phyloP scores from a whole-genome alignment of 2,797 vertebrate genomes.

The Leontocebus nigricollis region DNA sequence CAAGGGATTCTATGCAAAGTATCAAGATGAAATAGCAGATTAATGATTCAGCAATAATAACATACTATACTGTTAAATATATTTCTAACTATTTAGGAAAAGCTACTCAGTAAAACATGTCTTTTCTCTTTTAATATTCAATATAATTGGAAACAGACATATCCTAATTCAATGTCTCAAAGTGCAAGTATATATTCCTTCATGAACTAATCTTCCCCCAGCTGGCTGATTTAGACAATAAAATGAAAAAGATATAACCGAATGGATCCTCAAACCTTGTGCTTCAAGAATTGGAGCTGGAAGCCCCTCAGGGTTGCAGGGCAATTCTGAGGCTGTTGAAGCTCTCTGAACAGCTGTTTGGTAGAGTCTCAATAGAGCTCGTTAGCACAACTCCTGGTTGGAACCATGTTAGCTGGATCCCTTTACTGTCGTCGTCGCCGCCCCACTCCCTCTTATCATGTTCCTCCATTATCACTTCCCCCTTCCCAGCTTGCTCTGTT shows the following conservation, averaged over 20 bases:
- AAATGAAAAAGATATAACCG: neutral
- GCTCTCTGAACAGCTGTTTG: neutral
- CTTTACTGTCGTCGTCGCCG: neutral
- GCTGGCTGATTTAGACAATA: constrained; percentile 11
- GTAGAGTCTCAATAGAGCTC: neutral
- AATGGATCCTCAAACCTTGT: neutral
- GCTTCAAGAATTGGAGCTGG: neutral
- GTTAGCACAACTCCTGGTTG: neutral
- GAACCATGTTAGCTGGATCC: neutral
- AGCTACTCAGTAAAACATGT: neutral
- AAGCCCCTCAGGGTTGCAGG: neutral
- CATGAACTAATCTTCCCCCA: neutral
- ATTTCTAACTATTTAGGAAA: constrained; percentile 10
- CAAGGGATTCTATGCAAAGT: constrained; percentile 24
- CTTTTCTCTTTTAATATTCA: neutral
- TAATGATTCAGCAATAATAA: neutral
- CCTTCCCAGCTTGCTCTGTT: neutral
- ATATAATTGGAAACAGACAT: neutral
- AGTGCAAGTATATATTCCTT: neutral
- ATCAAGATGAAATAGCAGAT: constrained; percentile 1
- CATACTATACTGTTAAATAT: neutral
- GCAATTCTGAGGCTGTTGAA: neutral
- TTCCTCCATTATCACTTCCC: neutral
- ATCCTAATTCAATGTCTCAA: neutral
- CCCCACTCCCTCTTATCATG: neutral